Conservation (phyloP, 1,140 invertebrate genomes). For the Lanistes nyassanus region DNA sequence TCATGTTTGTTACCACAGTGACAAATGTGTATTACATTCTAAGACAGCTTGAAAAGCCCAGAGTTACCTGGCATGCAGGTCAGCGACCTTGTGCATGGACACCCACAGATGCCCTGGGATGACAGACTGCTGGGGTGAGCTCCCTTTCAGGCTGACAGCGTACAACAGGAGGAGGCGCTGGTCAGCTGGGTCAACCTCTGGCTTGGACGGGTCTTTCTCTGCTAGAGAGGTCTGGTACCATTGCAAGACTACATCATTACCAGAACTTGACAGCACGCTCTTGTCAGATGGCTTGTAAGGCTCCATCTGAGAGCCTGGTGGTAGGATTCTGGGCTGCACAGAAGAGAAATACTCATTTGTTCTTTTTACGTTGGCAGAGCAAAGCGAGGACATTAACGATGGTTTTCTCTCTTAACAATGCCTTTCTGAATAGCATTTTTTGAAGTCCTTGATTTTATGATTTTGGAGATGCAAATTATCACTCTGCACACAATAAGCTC, state of each 20-base stretch:
- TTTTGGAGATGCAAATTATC: too few relatives aligned
- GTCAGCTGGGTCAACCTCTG: constrained; percentile 44
- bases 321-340: constrained; percentile 26
- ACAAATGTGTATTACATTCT: too few relatives aligned
- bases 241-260: constrained; percentile 50
- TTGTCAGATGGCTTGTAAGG: constrained; percentile 46
- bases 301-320: constrained; percentile 41
- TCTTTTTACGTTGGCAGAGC: background rate
- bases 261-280: constrained; percentile 33
- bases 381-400: background rate
- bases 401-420: too few relatives aligned
- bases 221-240: constrained; percentile 60
- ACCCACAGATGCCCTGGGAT: constrained; percentile 51
- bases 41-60: too few relatives aligned
- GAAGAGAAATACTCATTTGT: background rate
- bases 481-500: too few relatives aligned
- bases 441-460: too few relatives aligned
- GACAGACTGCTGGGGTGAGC: constrained; percentile 4
- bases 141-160: constrained; percentile 44
- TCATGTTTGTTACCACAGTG: too few relatives aligned
- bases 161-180: constrained; percentile 50
- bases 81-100: constrained; percentile 55
- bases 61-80: constrained; percentile 60
- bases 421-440: too few relatives aligned
- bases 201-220: constrained; percentile 43